Base-by-base conservation (phyloP, 30 jellyfish, hydroid and myxozoan species). In the Hydractinia echinata region DNA sequence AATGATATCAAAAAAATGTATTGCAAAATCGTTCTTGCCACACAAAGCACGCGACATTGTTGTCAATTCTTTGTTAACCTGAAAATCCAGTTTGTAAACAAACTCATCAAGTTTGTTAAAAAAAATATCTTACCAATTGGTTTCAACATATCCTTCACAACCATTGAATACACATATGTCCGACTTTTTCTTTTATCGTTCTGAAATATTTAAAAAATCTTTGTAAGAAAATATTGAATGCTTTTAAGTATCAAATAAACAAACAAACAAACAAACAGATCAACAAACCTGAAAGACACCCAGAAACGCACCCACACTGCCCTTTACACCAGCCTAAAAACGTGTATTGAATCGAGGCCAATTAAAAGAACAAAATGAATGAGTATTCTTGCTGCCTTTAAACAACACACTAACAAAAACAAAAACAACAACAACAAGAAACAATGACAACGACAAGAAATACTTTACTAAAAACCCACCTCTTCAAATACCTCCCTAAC, bases 401-500 rank as follows among this genome's bases (percentile, higher is more conserved):
- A 0, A 10, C 16, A 55, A 60, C 4, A 11, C 84, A 20, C 4
- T 7, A 13, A 13, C 14, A 21, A 73, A 51, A 73, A n/a, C 21
- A 16, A 16, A 4, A 5, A 51, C 18, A 73, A 18, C 20, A 21
- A 73, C 8, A 30, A 8, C 10, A 51, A 51, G 0, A 4, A 11
- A 68, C 20, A n/a, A 15, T 3, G 3, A n/a, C 19, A 58, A 58
- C 18, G 69, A 58, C 15, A 16, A 11, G 19, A 11, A 11, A 58
- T 58, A 58, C 69, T 16, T 58, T 3, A 58, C 19, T 58, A 30
- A 39, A 82, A 52, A 19, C 58, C 66, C 55, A 89, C 96, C 95
- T 89, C 96, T 83, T 89, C 96, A 51, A 60, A 74, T 8, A 80
- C 90, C 73, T 89, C 96, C 79, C 96, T 69, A 56, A 83, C 50